Evolutionary conservation across 1,140 invertebrate genomes (phyloP).

Genomic region (Ips nitidus): DNA sequence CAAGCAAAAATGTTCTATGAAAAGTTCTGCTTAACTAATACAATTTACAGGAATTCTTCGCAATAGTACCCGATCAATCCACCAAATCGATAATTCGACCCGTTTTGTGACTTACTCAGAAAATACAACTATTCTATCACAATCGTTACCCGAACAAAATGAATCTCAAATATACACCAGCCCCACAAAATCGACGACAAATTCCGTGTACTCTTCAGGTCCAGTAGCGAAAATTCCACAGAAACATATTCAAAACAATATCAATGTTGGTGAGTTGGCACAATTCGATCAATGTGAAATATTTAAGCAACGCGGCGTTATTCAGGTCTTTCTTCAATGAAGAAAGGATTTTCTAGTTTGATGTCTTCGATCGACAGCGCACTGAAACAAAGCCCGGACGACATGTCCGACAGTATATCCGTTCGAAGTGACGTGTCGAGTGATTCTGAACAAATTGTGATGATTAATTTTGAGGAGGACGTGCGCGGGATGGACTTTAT

Average conservation of each 20-base stretch:
- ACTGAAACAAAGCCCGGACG: conserved; percentile 68
- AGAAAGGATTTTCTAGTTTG: conserved; percentile 75
- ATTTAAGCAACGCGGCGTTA: background rate
- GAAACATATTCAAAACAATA: conserved; percentile 26
- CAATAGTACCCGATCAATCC: conserved; percentile 31
- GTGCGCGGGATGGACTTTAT: conserved; percentile 49
- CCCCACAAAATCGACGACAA: background rate
- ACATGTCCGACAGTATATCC: conserved; percentile 69
- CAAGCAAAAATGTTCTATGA: too few species aligned
- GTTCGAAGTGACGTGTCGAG: conserved; percentile 76
- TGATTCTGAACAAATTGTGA: conserved; percentile 76
- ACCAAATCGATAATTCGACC: conserved; percentile 15
- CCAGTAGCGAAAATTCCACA: conserved; percentile 10
- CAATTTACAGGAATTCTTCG: conserved; percentile 21
- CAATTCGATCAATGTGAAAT: conserved; percentile 3
- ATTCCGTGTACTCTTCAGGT: background rate
- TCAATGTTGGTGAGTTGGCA: conserved; percentile 29
- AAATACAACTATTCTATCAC: conserved; percentile 18
- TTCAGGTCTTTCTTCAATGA: conserved; percentile 69
- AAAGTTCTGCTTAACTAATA: too few species aligned
- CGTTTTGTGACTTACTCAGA: conserved; percentile 28
- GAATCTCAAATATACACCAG: background rate
- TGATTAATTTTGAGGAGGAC: conserved; percentile 56
- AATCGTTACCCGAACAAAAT: conserved; percentile 23
- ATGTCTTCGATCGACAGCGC: conserved; percentile 82